Base-by-base conservation (phyloP, 2,888 invertebrate species). In the Marronus borbonicus region DNA sequence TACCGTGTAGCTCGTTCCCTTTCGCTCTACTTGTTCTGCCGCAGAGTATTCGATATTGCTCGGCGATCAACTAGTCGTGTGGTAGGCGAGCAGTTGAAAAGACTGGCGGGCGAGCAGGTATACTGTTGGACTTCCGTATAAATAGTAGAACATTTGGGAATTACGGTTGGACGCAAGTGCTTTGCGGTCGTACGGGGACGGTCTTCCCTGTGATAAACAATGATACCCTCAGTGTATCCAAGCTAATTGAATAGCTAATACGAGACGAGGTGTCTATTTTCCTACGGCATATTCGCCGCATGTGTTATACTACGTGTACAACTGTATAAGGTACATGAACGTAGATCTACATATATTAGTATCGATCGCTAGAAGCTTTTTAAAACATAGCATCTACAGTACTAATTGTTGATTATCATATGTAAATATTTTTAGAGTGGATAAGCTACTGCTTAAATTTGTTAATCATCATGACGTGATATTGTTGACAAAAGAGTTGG, bases 231-330 rank as follows among this genome's bases (percentile, higher is more conserved):
- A 36, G 7, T 20, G 72, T 70, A 77, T 70, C 70, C 77, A 72
- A 72, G 77, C 72, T 77, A 77, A 77, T 77, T 77, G 77, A 77
- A 77, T 62, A 62, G 77, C 77, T 77, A 77, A 77, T 70, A 72
- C 70, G 14, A 44, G 36, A 31, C 12, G 68, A 62, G 14, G 50
- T 50, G 68, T 68, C 68, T 68, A 39, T 68, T 62, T 62, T 31
- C 62, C 1, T 58, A 12, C 8, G 12, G 44, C 12, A 8, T 12
- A 44, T 8, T 8, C 44, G 12, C 3, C 12, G 44, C 12, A 44
- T 12, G 8, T 44, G 12, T 44, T 8, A 44, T 44, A 44, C 12
- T 10, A 44, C 3, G 1, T 5, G 5, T 44, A 12, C 44, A 12
- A 44, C 10, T 44, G 44, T 12, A 44, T 44, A 12, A 5, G 5